phyloP scores from a whole-genome alignment of 2,888 invertebrate genomes.

The Spisula subtruncata region DNA sequence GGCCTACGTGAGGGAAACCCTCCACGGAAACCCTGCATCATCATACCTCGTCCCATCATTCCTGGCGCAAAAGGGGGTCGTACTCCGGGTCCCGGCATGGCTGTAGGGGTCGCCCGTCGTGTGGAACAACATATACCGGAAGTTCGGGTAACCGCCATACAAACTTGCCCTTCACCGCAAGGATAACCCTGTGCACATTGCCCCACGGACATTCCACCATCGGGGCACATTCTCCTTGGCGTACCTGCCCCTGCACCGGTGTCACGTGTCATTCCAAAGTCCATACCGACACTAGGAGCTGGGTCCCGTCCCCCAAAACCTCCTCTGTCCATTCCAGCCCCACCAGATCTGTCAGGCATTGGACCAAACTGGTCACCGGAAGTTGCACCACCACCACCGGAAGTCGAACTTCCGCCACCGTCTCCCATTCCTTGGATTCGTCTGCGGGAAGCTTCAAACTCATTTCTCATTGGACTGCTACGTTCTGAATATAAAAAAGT shows the following conservation, averaged over 20 bases:
- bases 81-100: neutral
- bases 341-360: too few relatives aligned
- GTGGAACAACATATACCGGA: constrained; percentile 10
- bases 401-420: neutral
- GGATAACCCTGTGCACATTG: neutral
- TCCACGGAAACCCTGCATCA: constrained; percentile 4
- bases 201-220: neutral
- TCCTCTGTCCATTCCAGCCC: neutral
- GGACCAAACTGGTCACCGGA: neutral
- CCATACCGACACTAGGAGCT: constrained; percentile 17
- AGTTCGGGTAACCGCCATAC: neutral
- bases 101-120: neutral
- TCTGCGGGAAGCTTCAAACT: constrained; percentile 33
- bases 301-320: neutral
- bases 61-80: neutral
- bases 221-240: neutral
- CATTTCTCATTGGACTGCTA: constrained; percentile 41
- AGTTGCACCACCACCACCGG: neutral
- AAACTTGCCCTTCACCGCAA: neutral
- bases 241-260: neutral
- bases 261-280: constrained; percentile 42
- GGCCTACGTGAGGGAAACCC: neutral
- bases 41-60: constrained; percentile 22
- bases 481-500: constrained; percentile 11
- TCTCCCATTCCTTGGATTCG: constrained; percentile 1